These are phyloP conservation scores for Puffinus mauretanicus DNA, from an alignment of 2,113 vertebrate species.

Conservation along the genomic window DNA sequence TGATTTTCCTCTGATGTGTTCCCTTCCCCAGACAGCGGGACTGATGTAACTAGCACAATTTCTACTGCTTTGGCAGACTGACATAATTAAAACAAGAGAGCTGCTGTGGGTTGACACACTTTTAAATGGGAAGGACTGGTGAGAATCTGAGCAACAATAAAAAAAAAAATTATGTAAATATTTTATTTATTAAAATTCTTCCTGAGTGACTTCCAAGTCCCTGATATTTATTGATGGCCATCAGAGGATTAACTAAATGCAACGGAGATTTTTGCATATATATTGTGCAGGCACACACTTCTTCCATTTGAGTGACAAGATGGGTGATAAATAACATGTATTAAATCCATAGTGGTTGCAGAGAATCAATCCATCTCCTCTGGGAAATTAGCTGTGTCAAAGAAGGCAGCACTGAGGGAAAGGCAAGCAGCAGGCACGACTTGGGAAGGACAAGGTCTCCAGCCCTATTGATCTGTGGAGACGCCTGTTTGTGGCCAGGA, in stretches of 20 bases:
- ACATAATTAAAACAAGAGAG: background rate
- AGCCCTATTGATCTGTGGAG: background rate
- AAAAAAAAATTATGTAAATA: background rate
- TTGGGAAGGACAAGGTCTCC: background rate
- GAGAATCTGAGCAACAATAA: background rate
- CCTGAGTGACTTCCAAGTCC: background rate
- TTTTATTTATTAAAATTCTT: constrained; percentile 11
- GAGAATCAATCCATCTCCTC: constrained; percentile 43
- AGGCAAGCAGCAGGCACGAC: background rate
- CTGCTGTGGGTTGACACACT: background rate
- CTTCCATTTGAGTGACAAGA: background rate
- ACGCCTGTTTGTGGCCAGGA: background rate
- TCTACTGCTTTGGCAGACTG: background rate
- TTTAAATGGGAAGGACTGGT: background rate
- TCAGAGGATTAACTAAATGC: constrained; percentile 10
- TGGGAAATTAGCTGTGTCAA: constrained; percentile 24
- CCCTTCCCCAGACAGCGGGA: background rate
- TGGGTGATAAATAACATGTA: constrained; percentile 6
- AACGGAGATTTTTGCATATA: background rate
- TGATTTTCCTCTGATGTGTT: background rate
- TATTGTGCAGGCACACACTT: background rate
- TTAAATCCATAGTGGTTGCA: constrained; percentile 5
- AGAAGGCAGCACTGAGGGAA: background rate
- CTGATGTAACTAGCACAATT: background rate
- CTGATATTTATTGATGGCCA: background rate